Conservation (phyloP, 1,140 invertebrate genomes). For the Aporrectodea caliginosa region DNA sequence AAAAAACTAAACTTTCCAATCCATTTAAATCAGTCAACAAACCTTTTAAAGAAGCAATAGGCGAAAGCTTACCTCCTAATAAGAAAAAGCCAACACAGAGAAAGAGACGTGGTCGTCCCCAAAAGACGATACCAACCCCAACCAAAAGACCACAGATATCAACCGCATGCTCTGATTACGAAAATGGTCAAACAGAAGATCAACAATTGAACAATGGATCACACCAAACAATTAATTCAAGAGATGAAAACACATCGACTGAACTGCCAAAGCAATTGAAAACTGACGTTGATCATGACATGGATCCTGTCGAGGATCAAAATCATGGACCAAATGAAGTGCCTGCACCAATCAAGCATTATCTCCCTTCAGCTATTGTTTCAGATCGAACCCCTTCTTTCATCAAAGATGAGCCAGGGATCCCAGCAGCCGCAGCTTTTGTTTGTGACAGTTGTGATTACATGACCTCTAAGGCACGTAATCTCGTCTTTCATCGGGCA, state of each 20-base stretch:
- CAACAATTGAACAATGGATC: background rate
- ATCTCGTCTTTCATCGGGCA: constrained; percentile 1
- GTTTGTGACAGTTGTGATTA: constrained; percentile 9
- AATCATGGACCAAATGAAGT: background rate
- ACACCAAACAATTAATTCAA: background rate
- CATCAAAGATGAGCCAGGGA: no score
- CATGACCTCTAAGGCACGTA: background rate
- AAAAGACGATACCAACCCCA: background rate
- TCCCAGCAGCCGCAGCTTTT: no score
- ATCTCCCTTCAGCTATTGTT: background rate
- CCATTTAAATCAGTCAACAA: background rate
- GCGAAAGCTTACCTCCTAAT: background rate
- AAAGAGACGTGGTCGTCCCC: background rate
- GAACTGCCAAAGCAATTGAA: background rate
- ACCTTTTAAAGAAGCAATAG: background rate
- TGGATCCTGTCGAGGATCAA: background rate
- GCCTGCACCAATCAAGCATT: background rate
- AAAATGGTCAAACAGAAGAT: background rate
- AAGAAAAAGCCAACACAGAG: background rate
- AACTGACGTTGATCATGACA: background rate
- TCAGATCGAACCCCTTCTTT: no score
- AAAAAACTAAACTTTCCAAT: no score
- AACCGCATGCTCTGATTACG: no score
- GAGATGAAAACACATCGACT: background rate
- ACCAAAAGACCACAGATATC: no score